A percentile compares a stretch with the other conserved stretches of the same genome.
These are phyloP conservation scores for Liopterus haemorrhoidalis DNA, from an alignment of 2,888 invertebrate species.

Conservation along the genomic window DNA sequence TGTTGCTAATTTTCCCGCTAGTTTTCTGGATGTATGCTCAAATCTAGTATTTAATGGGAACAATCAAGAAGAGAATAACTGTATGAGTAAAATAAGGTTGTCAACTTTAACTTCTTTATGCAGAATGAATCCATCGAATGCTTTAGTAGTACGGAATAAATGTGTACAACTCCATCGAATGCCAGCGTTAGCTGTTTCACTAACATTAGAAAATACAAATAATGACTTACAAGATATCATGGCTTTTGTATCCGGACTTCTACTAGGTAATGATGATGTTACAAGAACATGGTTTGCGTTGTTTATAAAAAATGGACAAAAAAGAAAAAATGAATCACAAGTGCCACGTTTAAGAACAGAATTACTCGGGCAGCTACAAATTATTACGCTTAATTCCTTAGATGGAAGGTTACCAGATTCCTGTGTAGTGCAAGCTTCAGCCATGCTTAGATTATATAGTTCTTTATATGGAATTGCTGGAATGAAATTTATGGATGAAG, in stretches of 20 bases:
- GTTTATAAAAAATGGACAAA: conserved; percentile 81
- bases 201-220: too few relatives aligned
- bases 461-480: conserved; percentile 88
- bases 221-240: too few relatives aligned
- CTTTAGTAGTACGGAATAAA: too few relatives aligned
- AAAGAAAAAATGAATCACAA: conserved; percentile 71
- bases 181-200: too few relatives aligned
- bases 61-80: too few relatives aligned
- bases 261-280: conserved; percentile 83
- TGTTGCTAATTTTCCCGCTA: too few relatives aligned
- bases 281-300: conserved; percentile 88
- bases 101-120: too few relatives aligned
- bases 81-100: too few relatives aligned
- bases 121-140: too few relatives aligned
- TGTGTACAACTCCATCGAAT: too few relatives aligned
- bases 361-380: conserved; percentile 63
- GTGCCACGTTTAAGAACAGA: conserved; percentile 69
- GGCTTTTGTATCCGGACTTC: conserved; percentile 58
- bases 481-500: conserved; percentile 89
- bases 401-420: conserved; percentile 57
- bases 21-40: too few relatives aligned
- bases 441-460: conserved; percentile 81
- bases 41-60: too few relatives aligned
- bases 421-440: conserved; percentile 77
- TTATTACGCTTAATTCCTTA: conserved; percentile 56